Evolutionary conservation across 2,888 invertebrate species (phyloP), one percentile per base, ranked within the genome.

Genomic region (Cheilosia variabilis): DNA sequence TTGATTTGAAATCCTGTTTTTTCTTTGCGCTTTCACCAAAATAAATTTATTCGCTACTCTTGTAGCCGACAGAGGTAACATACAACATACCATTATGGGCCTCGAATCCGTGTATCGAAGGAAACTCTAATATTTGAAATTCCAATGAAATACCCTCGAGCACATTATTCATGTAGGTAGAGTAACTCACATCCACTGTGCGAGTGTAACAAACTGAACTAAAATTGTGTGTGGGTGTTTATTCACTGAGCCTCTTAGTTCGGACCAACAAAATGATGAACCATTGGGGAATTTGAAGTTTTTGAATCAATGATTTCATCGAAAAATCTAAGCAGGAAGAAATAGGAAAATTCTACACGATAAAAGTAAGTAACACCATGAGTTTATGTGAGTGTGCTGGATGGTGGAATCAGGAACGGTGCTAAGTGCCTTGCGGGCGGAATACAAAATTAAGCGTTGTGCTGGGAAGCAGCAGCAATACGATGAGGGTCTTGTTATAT

Each of bases 271-370:
- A 68, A 76, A 58, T 68, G 68, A 53, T 76, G 43, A 76, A 76
- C 76, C 68, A 68, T 58, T 47, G n/a, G 43, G 13, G 10, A 58
- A 34, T 24, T 50, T 50, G 15, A 50, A 58, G 76, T 50, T 58
- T 76, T 50, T 52, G 60, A 76, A 76, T 76, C 76, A 76, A 68
- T 60, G 58, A 60, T 52, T 68, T 66, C 43, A 66, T 65, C 47
- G 50, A 58, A 47, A 45, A 34, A 34, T 50, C 41, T n/a, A 65
- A 58, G 22, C n/a, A 34, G 55, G 43, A 22, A 31, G 1, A 45
- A 0, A 27, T 7, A 47, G 4, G 10, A 47, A 37, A 22, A 47
- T 9, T 27, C n/a, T 37, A 22, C 24, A 17, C 2, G 41, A 60
- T 22, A 57, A 57, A 47, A 37, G 3, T 37, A 10, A 37, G 37